These are phyloP conservation scores for Dusona sp. DNA, from an alignment of 2,888 invertebrate species.

Conservation along the genomic window DNA sequence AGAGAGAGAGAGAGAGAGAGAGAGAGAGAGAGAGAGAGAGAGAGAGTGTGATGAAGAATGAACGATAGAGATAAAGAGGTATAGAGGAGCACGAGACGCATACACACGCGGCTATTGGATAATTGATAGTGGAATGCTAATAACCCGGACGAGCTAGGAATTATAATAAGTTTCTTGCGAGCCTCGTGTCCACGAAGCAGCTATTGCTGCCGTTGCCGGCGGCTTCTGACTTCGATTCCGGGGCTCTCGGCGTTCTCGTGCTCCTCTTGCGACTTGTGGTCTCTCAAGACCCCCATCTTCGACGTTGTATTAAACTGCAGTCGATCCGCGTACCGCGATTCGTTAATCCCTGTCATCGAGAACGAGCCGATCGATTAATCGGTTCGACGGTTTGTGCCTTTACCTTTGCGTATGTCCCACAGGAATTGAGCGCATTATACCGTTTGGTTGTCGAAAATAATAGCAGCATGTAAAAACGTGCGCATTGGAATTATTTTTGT, in stretches of 20 bases:
- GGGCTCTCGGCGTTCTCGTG: conserved; percentile 66
- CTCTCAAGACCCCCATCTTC: conserved; percentile 33
- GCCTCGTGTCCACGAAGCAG: conserved; percentile 71
- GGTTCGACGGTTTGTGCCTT: conserved; percentile 44
- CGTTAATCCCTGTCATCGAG: conserved; percentile 67
- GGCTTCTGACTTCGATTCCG: conserved; percentile 66
- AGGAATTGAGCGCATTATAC: conserved; percentile 11
- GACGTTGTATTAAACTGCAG: conserved; percentile 64
- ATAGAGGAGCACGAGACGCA: conserved; percentile 66
- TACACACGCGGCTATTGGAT: conserved; percentile 77
- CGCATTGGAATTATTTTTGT: not conserved
- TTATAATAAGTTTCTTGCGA: conserved; percentile 81
- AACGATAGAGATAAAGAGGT: conserved; percentile 12
- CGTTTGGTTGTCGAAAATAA: not conserved
- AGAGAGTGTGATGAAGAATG: conserved; percentile 27
- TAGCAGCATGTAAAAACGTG: not conserved
- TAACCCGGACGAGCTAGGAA: conserved; percentile 82
- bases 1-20: conserved; percentile 31
- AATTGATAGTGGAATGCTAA: conserved; percentile 84
- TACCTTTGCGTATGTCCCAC: conserved; percentile 22
- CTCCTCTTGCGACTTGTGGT: conserved; percentile 28
- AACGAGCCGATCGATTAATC: conserved; percentile 67
- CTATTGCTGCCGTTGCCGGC: conserved; percentile 65
- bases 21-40: conserved; percentile 46
- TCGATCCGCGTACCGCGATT: conserved; percentile 71